Evolutionary conservation across 2,797 vertebrate species (phyloP), one percentile per base, ranked within the genome.

Genomic region (Remorina albescens): DNA sequence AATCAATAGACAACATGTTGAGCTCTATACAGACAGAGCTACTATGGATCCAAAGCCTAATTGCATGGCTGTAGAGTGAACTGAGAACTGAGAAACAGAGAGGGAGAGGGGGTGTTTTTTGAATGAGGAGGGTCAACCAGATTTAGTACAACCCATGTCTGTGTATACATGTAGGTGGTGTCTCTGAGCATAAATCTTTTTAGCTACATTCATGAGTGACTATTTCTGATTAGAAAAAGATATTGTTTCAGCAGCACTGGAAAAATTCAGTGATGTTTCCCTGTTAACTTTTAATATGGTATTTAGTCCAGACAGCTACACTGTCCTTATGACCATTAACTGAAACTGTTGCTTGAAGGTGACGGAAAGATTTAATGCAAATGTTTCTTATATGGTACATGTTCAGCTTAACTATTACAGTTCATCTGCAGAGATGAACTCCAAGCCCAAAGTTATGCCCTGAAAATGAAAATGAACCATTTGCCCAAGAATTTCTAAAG

Each of bases 1-100:
- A 76, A 84, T 88, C 86, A 84, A 88, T 86, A 82, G 80, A 88
- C 79, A 88, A 79, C 84, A 86, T 81, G 86, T 88, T 82, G 86
- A 78, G 77, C 67, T 76, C 64, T 50, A 78, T 71, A 81, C 51
- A 81, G 73, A 49, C 76, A 71, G 49, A 70, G 70, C 72, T 72
- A 50, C 83, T 82, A 86, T 84, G 46, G 80, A 84, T 86, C 79
- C 53, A 57, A 75, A 47, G 63, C 70, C 84, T 84, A 82, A 86
- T 82, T 83, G 77, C 64, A 47, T 67, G 47, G 49, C 61, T 80
- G 56, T 76, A 74, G 2, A 10, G 42, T 62, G 61, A 64, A 71
- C 11, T 58, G 13, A n/a, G n/a, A n/a, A n/a, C n/a, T 25, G 42
- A 23, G 53, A 19, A 7, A 18, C 16, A 42, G 41, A 42, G 41